Evolutionary conservation across 1,140 invertebrate genomes (phyloP).

Genomic region (Drosophila bipectinata): DNA sequence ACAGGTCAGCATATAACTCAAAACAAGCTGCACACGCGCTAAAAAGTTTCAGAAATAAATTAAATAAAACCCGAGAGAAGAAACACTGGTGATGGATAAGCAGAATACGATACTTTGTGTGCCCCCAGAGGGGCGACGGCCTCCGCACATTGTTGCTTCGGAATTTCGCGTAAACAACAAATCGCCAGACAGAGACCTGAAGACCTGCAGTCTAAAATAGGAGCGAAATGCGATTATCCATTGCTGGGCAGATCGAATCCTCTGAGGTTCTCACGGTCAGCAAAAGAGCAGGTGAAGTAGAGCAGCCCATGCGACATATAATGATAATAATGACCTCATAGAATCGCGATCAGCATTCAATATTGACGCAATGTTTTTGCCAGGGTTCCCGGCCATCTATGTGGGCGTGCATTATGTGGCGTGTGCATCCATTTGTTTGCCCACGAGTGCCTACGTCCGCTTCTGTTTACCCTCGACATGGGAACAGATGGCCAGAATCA

Average conservation of each 20-base stretch:
- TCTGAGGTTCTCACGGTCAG: conserved; percentile 21
- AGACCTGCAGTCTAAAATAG: conserved; percentile 27
- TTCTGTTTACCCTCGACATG: conserved; percentile 52
- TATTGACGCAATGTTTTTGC: not conserved
- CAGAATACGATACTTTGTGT: conserved; percentile 65
- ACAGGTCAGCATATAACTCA: conserved; percentile 64
- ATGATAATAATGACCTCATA: no score
- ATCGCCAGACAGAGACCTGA: not conserved
- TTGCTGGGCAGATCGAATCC: conserved; percentile 12
- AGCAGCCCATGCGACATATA: no score
- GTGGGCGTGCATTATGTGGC: conserved; percentile 56
- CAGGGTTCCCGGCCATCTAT: not conserved
- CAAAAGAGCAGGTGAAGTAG: no score
- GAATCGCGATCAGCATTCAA: not conserved
- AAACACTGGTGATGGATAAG: conserved; percentile 30
- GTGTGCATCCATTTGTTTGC: conserved; percentile 67
- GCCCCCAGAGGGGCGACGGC: conserved; percentile 58
- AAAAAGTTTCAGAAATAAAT: conserved; percentile 14
- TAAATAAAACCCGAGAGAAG: not conserved
- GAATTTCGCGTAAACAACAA: conserved; percentile 67
- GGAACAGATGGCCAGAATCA: conserved; percentile 30
- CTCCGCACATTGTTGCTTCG: conserved; percentile 54
- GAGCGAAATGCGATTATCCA: conserved; percentile 32
- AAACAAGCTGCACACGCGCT: conserved; percentile 71
- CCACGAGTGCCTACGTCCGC: conserved; percentile 24